Base-by-base conservation (phyloP, 2,888 invertebrate genomes). In the Napeogenes sylphis region DNA sequence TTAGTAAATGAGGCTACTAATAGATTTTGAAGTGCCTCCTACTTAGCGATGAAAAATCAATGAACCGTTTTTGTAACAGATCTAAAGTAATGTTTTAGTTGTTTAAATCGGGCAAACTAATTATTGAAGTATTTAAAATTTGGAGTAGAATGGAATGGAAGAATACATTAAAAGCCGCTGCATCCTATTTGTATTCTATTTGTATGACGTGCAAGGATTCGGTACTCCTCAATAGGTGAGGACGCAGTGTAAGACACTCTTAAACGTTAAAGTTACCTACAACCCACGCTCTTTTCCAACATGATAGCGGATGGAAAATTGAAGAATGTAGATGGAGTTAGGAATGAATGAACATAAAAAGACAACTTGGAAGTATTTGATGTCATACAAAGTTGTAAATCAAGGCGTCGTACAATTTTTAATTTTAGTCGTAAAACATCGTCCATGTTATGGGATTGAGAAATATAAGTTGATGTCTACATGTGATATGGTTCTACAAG, bases 401-500 rank as follows among this genome's bases (percentile, higher is more conserved):
- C 8, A 38, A 38, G 12, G 3, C 10, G 10, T 42, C 1, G 42
- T 3, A 10, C 10, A 42, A 42, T 42, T 10, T 42, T 2, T 42
- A 42, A 42, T 10, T 42, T 42, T 10, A 42, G 10, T 42, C 10
- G 4, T 42, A 42, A 42, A 8, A 42, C 12, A 10, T 42, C 3
- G 8, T 6, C 10, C 10, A 10, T 42, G 42, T 10, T 42, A 10
- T 42, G 42, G 10, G 42, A 42, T 10, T 42, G 42, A 12, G 42
- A 42, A 42, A 42, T 10, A 42, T 42, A 55, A 59, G 5, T 46
- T 55, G 55, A 32, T 33, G 2, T 46, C 21, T 47, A 32, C 13
- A 38, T 58, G 57, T 62, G 62, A 62, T 61, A 61, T 32, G 58
- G 46, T 58, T 55, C 55, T 55, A 55, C 21, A 45, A 54, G 62